Evolutionary conservation across 2,797 vertebrate genomes (phyloP).

Genomic region (Sebastes dallii): DNA sequence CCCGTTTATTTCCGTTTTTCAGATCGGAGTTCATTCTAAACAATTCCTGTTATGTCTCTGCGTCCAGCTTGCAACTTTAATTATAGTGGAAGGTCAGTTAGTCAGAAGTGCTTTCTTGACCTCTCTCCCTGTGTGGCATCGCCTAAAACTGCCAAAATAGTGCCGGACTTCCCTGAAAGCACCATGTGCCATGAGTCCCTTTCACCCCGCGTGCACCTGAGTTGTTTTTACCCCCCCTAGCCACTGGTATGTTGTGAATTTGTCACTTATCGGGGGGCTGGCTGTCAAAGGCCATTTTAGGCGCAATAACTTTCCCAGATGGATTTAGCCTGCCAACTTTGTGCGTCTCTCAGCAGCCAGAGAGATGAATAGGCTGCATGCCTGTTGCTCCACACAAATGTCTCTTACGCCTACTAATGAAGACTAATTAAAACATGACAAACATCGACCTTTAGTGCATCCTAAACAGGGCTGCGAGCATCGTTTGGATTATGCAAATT

Average conservation of each 20-base stretch:
- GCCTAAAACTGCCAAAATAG: slow-evolving; percentile 74
- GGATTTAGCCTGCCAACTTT: slow-evolving; percentile 61
- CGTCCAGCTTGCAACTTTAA: slow-evolving; percentile 66
- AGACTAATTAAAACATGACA: slow-evolving; percentile 66
- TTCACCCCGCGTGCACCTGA: slow-evolving; percentile 71
- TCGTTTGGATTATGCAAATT: slow-evolving; percentile 32
- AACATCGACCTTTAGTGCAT: slow-evolving; percentile 60
- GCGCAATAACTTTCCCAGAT: slow-evolving; percentile 67
- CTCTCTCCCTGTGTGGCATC: slow-evolving; percentile 81
- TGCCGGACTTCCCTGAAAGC: slow-evolving; percentile 64
- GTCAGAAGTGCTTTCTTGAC: slow-evolving; percentile 47
- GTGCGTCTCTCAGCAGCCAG: slow-evolving; percentile 60
- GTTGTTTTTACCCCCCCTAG: slow-evolving; percentile 76
- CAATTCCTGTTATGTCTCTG: slow-evolving; percentile 50
- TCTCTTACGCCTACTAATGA: slow-evolving; percentile 56
- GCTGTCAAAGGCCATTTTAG: slow-evolving; percentile 58
- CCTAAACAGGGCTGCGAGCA: slow-evolving; percentile 33
- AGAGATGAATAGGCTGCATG: slow-evolving; percentile 33
- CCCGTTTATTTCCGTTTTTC: slow-evolving; percentile 12
- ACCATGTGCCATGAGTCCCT: slow-evolving; percentile 65
- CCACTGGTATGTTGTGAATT: slow-evolving; percentile 59
- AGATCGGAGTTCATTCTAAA: slow-evolving; percentile 29
- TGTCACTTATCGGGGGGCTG: slow-evolving; percentile 59
- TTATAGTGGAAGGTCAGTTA: slow-evolving; percentile 73
- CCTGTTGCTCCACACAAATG: slow-evolving; percentile 48